Percentiles rank a stretch among this genome's conserved stretches.
These are phyloP conservation scores for Pimpla rufipes DNA, from an alignment of 2,888 invertebrate species.

Conservation along the genomic window DNA sequence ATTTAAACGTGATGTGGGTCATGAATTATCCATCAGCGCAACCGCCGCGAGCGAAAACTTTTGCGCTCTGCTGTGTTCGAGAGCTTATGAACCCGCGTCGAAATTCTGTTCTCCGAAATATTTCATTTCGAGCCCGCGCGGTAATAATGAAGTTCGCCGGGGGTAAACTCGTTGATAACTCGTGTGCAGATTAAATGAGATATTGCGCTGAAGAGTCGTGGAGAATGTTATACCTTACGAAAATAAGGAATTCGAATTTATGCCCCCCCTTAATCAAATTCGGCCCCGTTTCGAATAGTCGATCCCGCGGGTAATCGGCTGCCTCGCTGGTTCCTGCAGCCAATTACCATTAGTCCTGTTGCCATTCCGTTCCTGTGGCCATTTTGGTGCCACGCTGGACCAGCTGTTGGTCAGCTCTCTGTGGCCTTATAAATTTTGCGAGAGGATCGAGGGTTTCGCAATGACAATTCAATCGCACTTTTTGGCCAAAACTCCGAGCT, in stretches of 20 bases:
- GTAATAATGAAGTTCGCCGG: background rate
- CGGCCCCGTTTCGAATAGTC: background rate
- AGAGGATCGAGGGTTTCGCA: background rate
- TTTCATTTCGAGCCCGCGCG: background rate
- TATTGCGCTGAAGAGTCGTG: background rate
- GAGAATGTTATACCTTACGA: background rate
- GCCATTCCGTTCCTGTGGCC: background rate
- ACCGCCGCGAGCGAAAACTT: background rate
- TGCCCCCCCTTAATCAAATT: background rate
- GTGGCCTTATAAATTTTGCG: background rate
- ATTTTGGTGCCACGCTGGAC: background rate
- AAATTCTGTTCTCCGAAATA: constrained; percentile 15
- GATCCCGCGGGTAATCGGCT: background rate
- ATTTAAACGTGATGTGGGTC: background rate
- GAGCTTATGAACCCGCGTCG: background rate
- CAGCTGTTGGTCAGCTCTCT: background rate
- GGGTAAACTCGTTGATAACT: constrained; percentile 5
- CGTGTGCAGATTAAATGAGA: background rate
- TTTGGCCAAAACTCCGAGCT: background rate
- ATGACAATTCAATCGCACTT: constrained; percentile 16
- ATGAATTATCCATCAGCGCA: constrained; percentile 8
- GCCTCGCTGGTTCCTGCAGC: background rate
- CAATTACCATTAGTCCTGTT: background rate
- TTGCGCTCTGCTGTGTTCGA: background rate
- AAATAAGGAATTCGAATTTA: background rate